These are phyloP conservation scores for Muntiacus muntjak DNA, from an alignment of 2,113 vertebrate species.

Conservation along the genomic window DNA sequence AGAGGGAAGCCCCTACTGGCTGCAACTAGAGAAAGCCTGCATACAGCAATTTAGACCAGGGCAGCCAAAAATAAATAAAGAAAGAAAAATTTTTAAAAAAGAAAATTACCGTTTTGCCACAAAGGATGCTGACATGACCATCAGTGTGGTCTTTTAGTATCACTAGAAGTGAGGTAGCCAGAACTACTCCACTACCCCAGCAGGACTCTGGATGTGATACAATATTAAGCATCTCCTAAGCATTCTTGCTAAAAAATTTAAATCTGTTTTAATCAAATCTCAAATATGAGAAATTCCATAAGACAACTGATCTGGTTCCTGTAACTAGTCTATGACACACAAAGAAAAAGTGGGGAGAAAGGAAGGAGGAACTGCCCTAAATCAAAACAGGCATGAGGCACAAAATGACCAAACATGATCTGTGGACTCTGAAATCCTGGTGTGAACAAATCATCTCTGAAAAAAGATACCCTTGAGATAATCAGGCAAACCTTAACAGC, in stretches of 20 bases:
- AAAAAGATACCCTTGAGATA: slow-evolving; percentile 14
- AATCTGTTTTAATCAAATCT: slow-evolving; percentile 32
- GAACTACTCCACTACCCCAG: not conserved
- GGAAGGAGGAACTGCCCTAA: not conserved
- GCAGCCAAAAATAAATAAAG: not conserved
- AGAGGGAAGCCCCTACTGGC: not conserved
- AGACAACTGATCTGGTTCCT: not conserved
- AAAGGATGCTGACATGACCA: not conserved
- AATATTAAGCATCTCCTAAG: not conserved
- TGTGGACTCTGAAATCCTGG: not conserved
- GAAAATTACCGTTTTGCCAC: slow-evolving; percentile 4
- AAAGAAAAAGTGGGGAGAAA: not conserved
- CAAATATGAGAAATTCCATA: slow-evolving; percentile 10
- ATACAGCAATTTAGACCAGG: not conserved
- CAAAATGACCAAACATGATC: not conserved
- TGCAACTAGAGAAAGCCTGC: not conserved
- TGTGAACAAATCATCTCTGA: not conserved
- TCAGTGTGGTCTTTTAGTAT: not conserved
- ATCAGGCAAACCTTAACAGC: not conserved
- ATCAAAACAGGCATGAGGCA: not conserved
- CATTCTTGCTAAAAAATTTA: slow-evolving; percentile 2
- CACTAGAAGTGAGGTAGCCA: not conserved
- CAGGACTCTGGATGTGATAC: not conserved
- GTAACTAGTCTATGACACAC: not conserved
- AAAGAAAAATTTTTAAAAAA: not conserved